phyloP scores from a whole-genome alignment of 2,888 invertebrate genomes.

The Gasteruption jaculator region DNA sequence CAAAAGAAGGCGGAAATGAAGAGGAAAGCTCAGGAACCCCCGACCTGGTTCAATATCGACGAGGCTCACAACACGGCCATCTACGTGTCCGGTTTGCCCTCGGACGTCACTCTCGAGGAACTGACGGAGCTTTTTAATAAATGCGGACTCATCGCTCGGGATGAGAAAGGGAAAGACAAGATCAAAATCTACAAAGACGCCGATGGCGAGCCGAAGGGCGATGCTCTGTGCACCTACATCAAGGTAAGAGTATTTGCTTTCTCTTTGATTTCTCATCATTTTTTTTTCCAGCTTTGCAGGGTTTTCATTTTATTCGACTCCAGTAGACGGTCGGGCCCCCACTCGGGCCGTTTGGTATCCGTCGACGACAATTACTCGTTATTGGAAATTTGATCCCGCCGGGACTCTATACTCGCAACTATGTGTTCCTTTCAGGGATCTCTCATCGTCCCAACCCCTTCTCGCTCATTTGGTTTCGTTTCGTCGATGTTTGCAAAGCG shows the following conservation, averaged over 20 bases:
- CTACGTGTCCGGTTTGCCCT: conserved; percentile 89
- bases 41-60: conserved; percentile 90
- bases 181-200: conserved; percentile 86
- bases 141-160: conserved; percentile 91
- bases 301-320: too few relatives aligned
- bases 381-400: too few relatives aligned
- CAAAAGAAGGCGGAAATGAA: conserved; percentile 48
- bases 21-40: conserved; percentile 53
- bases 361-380: too few relatives aligned
- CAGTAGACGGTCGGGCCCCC: too few relatives aligned
- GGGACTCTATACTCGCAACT: too few relatives aligned
- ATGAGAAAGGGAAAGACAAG: conserved; percentile 77
- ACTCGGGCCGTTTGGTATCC: too few relatives aligned
- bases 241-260: conserved; percentile 72
- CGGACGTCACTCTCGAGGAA: conserved; percentile 82
- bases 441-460: too few relatives aligned
- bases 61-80: conserved; percentile 90
- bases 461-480: too few relatives aligned
- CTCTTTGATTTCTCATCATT: too few relatives aligned
- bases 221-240: conserved; percentile 93
- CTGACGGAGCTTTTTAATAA: conserved; percentile 92
- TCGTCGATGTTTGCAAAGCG: too few relatives aligned
- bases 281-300: too few relatives aligned
- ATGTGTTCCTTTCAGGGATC: too few relatives aligned
- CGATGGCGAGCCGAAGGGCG: conserved; percentile 84